A percentile compares a stretch with the other conserved stretches of the same genome.
Evolutionary conservation across 2,797 vertebrate genomes (phyloP).

Genomic region (Hybognathus amarus): DNA sequence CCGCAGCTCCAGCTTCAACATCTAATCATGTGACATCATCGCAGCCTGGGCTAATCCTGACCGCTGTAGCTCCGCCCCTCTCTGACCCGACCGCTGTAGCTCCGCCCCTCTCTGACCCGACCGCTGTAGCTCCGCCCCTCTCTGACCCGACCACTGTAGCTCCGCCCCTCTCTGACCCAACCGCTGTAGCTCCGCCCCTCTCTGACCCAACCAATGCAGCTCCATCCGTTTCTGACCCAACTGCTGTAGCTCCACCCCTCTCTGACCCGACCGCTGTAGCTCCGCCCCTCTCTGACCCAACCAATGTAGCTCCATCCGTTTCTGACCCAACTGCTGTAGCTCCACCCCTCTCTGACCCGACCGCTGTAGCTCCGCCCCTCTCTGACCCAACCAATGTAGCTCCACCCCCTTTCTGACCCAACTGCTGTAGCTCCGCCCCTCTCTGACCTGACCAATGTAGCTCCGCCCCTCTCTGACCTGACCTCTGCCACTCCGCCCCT

Average conservation of each 20-base stretch:
- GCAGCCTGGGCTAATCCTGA: neutral
- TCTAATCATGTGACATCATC: neutral
- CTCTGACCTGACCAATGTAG: too few relatives aligned
- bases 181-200: neutral
- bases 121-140: neutral
- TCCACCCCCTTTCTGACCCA: too few relatives aligned
- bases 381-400: too few relatives aligned
- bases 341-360: too few relatives aligned
- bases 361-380: too few relatives aligned
- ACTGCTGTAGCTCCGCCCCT: too few relatives aligned
- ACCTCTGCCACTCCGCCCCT: too few relatives aligned
- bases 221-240: neutral
- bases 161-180: neutral
- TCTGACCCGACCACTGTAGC: accelerated
- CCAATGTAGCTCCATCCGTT: too few relatives aligned
- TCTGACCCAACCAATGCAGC: neutral
- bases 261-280: accelerated
- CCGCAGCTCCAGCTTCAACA: neutral
- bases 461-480: too few relatives aligned
- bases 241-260: neutral
- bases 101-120: neutral
- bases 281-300: too few relatives aligned
- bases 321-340: too few relatives aligned
- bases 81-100: neutral
- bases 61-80: too few relatives aligned